Base-by-base conservation (phyloP, 2,113 vertebrate genomes). In the Scomber scombrus region DNA sequence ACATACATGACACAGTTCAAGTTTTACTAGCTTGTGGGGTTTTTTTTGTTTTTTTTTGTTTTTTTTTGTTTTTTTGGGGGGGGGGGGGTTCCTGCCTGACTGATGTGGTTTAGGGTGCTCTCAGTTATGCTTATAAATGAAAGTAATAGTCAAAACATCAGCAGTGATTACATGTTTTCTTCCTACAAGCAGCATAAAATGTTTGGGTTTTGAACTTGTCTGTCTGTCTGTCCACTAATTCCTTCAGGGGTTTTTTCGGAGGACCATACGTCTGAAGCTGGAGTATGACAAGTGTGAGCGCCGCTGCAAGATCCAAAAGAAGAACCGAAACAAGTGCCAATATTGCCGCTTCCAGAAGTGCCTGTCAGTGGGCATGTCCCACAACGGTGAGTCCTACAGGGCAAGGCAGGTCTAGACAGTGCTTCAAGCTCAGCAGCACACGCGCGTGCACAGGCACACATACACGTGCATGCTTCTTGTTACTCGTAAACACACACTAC, bases 331-430 rank as follows among this genome's bases (percentile, higher is more conserved):
- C 68, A 99, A 99, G 94, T 99, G 98, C 95, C 98, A 99, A 88
- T 97, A 97, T 89, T 99, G 98, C 86, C 97, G 98, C 65, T 99
- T 99, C 88, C 97, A 98, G 91, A 99, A 99, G 97, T 99, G 98
- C 97, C 97, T 99, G 81, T 96, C 96, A 0, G 97, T 97, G 64
- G 98, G 98, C 92, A 99, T 99, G 98, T 99, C 98, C 88, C 98
- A 99, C 96, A 99, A 99, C 3, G 98, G 98, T 99, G 94, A 96
- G 97, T 91, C 5, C 45, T 26, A 19, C 61, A n/a, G 46, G 18
- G 21, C n/a, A 4, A 19, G 21, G 23, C 60, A 21, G 3, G 51
- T 52, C 19, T 23, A 31, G 5, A 14, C 66, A 19, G 2, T 5
- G 10, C 34, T 66, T 51, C 2, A 40, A 57, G 11, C 19, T 60